Base-by-base conservation (phyloP, 2,113 vertebrate genomes). In the Ceuthmochares aereus region DNA sequence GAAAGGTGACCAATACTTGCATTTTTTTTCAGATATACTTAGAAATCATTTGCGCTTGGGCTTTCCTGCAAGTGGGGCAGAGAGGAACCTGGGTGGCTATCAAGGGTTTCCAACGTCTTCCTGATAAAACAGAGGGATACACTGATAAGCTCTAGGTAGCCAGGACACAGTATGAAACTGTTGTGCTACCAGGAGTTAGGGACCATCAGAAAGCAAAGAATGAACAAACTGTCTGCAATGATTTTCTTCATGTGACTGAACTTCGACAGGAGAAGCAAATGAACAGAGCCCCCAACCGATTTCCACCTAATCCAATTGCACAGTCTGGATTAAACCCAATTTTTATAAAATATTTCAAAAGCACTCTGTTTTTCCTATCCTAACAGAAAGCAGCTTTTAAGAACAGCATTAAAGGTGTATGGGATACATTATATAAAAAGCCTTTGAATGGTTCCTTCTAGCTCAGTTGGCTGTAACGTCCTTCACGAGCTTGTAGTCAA, bases 11-110 rank as follows among this genome's bases (percentile, higher is more conserved):
- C 56, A 56, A 7, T 32, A 36, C 12, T 34, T 40, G 1, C 25
- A 58, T 0, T 29, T 45, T 43, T 8, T 58, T 16, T 36, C 47
- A 74, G 14, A 8, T 4, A 13, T 0, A 1, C 30, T 25, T 1
- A 11, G 51, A 21, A 40, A 21, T 74, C 26, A 22, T 83, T 73
- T 74, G 36, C 19, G 8, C 21, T 51, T 49, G 72, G 68, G 32
- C 15, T 19, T 17, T 19, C 5, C 34, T 64, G 66, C 47, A 56
- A 13, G 9, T 0, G 6, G 30, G 85, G 30, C 58, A 66, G 66
- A 19, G 73, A 37, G 42, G 64, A 59, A 56, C 34, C n/a, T 73
- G 63, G 54, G 27, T 42, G 34, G 19, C 4, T 21, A 17, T 12
- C 10, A 23, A 22, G 7, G 45, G 22, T 91, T 73, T 64, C 75